Percentiles rank a stretch among this genome's conserved stretches.
Conservation (phyloP, 2,888 invertebrate species). For the Sialis lutaria region DNA sequence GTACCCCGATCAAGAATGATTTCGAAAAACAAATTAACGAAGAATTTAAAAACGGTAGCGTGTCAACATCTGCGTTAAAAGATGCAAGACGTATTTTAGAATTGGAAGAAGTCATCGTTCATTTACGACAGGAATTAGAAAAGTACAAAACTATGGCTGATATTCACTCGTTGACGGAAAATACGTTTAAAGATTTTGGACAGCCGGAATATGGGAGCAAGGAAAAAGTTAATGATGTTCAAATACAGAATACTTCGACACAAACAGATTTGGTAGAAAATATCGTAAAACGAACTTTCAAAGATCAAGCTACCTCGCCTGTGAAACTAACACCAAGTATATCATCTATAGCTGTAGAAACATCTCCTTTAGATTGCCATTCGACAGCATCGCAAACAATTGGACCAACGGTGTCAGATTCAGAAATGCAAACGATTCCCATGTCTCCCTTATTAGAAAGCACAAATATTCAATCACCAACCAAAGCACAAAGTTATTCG, state of each 20-base stretch:
- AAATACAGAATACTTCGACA: not conserved
- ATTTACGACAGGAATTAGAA: slow-evolving; percentile 32
- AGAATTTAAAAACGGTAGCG: slow-evolving; percentile 2
- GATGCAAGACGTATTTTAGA: slow-evolving; percentile 16
- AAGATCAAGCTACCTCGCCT: too few relatives aligned
- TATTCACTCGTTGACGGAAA: slow-evolving; percentile 34
- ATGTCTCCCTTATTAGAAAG: too few relatives aligned
- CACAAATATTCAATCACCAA: too few relatives aligned
- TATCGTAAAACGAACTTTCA: too few relatives aligned
- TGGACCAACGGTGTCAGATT: too few relatives aligned
- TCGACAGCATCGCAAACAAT: too few relatives aligned
- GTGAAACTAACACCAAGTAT: too few relatives aligned
- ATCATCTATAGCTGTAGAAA: too few relatives aligned
- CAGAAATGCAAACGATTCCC: too few relatives aligned
- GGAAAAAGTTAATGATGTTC: not conserved
- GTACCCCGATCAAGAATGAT: not conserved
- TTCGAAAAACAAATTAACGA: slow-evolving; percentile 4
- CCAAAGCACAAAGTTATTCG: too few relatives aligned
- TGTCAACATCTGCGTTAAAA: slow-evolving; percentile 1
- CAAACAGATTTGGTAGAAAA: not conserved
- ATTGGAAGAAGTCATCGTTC: slow-evolving; percentile 22
- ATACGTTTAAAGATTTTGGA: slow-evolving; percentile 31
- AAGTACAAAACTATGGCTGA: slow-evolving; percentile 37
- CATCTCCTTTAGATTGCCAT: too few relatives aligned
- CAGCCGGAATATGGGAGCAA: slow-evolving; percentile 22